Percentiles rank a stretch among this genome's conserved stretches.
These are phyloP conservation scores for Nyctalus aviator DNA, from an alignment of 2,797 vertebrate genomes.

Conservation along the genomic window DNA sequence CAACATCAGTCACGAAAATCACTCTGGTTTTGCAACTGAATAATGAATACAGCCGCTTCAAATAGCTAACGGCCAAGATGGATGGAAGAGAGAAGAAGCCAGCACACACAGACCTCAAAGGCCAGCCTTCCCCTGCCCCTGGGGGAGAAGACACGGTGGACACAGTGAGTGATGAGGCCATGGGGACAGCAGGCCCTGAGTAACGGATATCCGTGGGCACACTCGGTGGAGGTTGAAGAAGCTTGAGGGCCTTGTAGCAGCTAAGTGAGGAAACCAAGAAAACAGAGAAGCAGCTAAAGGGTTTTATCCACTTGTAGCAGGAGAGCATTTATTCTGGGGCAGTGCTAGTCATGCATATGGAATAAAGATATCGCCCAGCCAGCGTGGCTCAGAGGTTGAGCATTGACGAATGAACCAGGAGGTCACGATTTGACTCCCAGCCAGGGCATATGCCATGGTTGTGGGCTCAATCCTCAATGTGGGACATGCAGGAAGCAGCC, in stretches of 20 bases:
- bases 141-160: not conserved
- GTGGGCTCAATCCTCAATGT: too few relatives aligned
- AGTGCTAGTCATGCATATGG: not conserved
- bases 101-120: conserved; percentile 35
- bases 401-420: too few relatives aligned
- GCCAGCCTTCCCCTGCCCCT: not conserved
- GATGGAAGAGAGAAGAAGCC: conserved; percentile 26
- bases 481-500: too few relatives aligned
- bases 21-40: conserved; percentile 46
- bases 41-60: conserved; percentile 37
- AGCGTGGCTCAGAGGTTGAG: too few relatives aligned
- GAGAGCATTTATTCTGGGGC: not conserved
- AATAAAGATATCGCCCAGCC: not conserved
- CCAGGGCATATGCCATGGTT: too few relatives aligned
- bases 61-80: conserved; percentile 27
- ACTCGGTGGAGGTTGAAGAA: conserved; percentile 47
- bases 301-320: not conserved
- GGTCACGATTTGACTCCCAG: too few relatives aligned
- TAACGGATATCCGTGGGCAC: conserved; percentile 46
- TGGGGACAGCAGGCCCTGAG: conserved; percentile 46
- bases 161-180: not conserved
- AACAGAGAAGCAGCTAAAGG: conserved; percentile 59
- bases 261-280: conserved; percentile 60
- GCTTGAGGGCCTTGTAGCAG: conserved; percentile 56
- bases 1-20: conserved; percentile 52